These are phyloP conservation scores for Ormyrus thymus DNA, from an alignment of 2,888 invertebrate species.

Conservation along the genomic window DNA sequence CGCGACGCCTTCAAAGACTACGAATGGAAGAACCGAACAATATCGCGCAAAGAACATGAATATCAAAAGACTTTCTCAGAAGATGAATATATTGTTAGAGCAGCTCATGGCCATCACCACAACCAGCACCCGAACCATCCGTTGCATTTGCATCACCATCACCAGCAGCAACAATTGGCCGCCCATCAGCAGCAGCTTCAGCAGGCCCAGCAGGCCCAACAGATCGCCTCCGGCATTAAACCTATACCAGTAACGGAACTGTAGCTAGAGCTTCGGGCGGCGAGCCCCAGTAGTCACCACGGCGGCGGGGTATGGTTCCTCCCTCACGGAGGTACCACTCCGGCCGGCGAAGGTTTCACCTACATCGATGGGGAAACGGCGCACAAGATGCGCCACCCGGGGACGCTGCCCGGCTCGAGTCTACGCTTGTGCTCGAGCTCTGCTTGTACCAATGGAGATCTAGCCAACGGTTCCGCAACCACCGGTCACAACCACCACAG, in stretches of 20 bases:
- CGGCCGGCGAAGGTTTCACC: conserved; percentile 84
- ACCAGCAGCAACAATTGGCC: conserved; percentile 72
- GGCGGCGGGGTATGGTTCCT: conserved; percentile 84
- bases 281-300: conserved; percentile 76
- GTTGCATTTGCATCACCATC: conserved; percentile 68
- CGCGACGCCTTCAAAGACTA: conserved; percentile 89
- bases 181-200: conserved; percentile 73
- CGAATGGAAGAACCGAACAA: conserved; percentile 85
- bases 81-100: conserved; percentile 87
- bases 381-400: conserved; percentile 76
- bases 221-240: conserved; percentile 75
- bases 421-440: conserved; percentile 57
- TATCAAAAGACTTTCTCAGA: conserved; percentile 93
- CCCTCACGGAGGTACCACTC: conserved; percentile 80
- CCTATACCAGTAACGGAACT: conserved; percentile 94
- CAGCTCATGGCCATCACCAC: conserved; percentile 78
- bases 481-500: conserved; percentile 37
- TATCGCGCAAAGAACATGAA: conserved; percentile 88
- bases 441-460: conserved; percentile 50
- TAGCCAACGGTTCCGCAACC: conserved; percentile 43
- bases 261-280: conserved; percentile 97
- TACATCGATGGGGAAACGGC: conserved; percentile 84
- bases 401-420: conserved; percentile 72
- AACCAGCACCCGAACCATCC: conserved; percentile 74
- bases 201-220: conserved; percentile 68